Evolutionary conservation across 2,113 vertebrate species (phyloP).

Genomic region (Sorex fumeus): DNA sequence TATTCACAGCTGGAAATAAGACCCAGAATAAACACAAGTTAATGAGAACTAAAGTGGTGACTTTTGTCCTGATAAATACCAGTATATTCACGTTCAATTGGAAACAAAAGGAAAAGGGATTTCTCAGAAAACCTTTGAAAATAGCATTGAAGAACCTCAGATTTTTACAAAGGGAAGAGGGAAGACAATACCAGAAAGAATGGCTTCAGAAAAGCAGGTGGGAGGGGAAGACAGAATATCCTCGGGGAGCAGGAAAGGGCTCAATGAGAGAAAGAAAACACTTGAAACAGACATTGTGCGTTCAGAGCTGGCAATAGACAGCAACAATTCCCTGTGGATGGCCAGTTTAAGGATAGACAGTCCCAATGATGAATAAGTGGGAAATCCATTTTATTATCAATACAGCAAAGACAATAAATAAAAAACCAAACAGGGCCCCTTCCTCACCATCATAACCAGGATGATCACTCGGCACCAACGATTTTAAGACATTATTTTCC

Average conservation of each 20-base stretch:
- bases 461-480: not conserved
- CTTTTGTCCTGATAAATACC: slow-evolving; percentile 56
- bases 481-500: not conserved
- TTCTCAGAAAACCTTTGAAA: slow-evolving; percentile 58
- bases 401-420: not conserved
- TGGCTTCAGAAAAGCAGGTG: not conserved
- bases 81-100: not conserved
- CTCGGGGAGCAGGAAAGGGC: not conserved
- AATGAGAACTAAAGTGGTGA: slow-evolving; percentile 60
- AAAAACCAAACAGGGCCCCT: not conserved
- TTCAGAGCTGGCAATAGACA: slow-evolving; percentile 17
- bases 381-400: not conserved
- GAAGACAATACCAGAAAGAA: not conserved
- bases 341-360: not conserved
- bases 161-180: not conserved
- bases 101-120: slow-evolving; percentile 28
- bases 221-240: no score
- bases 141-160: not conserved
- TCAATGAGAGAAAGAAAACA: not conserved
- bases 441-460: not conserved
- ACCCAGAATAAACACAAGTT: slow-evolving; percentile 60
- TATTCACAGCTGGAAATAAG: slow-evolving; percentile 27
- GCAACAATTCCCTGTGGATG: not conserved
- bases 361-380: not conserved
- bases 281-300: not conserved